A percentile compares a stretch with the other conserved stretches of the same genome.
These are phyloP conservation scores for Gymnosoma rotundatum DNA, from an alignment of 2,888 invertebrate species.

Conservation along the genomic window DNA sequence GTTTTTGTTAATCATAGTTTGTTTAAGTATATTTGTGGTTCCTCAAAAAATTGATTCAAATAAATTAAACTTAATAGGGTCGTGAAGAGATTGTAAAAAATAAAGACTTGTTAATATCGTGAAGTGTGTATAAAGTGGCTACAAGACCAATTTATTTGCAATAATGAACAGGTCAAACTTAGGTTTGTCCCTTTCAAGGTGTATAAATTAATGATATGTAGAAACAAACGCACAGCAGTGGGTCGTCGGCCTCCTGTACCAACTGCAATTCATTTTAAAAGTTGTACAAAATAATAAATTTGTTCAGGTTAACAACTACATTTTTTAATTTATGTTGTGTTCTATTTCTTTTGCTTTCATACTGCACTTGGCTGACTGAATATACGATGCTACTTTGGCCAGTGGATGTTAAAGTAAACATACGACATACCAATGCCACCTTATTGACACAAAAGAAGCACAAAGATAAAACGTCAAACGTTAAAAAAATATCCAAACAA, in stretches of 20 bases:
- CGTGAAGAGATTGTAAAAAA: too few species aligned
- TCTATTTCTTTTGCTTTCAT: slow-evolving; percentile 20
- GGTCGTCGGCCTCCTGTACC: slow-evolving; percentile 67
- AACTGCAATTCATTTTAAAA: slow-evolving; percentile 70
- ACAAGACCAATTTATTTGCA: slow-evolving; percentile 33
- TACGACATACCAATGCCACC: not conserved
- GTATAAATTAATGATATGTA: slow-evolving; percentile 1
- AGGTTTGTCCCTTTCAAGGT: slow-evolving; percentile 30
- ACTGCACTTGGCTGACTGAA: slow-evolving; percentile 7
- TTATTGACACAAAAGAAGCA: slow-evolving; percentile 35
- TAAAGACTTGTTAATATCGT: too few species aligned
- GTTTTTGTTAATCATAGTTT: too few species aligned
- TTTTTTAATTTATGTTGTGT: slow-evolving; percentile 79
- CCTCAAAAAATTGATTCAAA: too few species aligned
- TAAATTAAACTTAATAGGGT: too few species aligned
- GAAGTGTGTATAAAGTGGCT: too few species aligned
- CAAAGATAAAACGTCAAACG: not conserved
- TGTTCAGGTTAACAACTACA: slow-evolving; percentile 80
- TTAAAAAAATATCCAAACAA: slow-evolving; percentile 6
- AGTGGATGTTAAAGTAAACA: not conserved
- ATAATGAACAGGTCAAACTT: slow-evolving; percentile 53
- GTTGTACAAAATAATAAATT: slow-evolving; percentile 79
- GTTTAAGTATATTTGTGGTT: too few species aligned
- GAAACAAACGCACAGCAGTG: slow-evolving; percentile 66
- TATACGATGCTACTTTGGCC: not conserved